Evolutionary conservation across 2,888 invertebrate genomes (phyloP), one percentile per base, ranked within the genome.

Genomic region (Hirtodrosophila confusa): DNA sequence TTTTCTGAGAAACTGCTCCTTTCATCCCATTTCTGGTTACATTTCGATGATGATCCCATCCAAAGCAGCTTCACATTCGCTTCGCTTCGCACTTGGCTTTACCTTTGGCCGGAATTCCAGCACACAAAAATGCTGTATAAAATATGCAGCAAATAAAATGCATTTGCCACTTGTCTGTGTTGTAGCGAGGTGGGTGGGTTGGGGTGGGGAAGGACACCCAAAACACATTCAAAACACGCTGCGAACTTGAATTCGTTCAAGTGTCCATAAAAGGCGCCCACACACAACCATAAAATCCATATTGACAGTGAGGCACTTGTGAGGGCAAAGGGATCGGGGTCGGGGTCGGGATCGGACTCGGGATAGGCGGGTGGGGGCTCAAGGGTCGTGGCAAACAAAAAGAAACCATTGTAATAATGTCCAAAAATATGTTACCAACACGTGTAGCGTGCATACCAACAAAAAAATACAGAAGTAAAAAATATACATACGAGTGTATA

Each of bases 401-500:
- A 57, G 64, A 65, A 70, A 70, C 66, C 84, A 84, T 80, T 86
- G 86, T 86, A 84, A 83, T 83, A 86, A 84, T 84, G 77, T 80
- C 84, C 80, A 84, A 84, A 84, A 84, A 84, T 82, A 86, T 86
- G 85, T 84, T 86, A 62, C 84, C 79, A 79, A 84, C 85, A 84
- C 85, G 84, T 84, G 84, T 75, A 86, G 78, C 78, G 48, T 50
- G 71, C 71, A 75, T 50, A 51, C 45, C 47, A 47, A 53, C 17
- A 61, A 58, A 45, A 51, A 33, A 44, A 67, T 49, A 73, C 24
- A 58, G 24, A 71, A 62, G n/a, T 12, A 8, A 29, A 70, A 70
- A 60, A 57, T 53, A 44, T 37, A 49, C 61, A 29, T 50, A 67
- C 49, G 33, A 63, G 64, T 45, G 57, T 44, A 58, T 61, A 57